Base-by-base conservation (phyloP, 2,797 vertebrate genomes). In the Telmatherina bonti region DNA sequence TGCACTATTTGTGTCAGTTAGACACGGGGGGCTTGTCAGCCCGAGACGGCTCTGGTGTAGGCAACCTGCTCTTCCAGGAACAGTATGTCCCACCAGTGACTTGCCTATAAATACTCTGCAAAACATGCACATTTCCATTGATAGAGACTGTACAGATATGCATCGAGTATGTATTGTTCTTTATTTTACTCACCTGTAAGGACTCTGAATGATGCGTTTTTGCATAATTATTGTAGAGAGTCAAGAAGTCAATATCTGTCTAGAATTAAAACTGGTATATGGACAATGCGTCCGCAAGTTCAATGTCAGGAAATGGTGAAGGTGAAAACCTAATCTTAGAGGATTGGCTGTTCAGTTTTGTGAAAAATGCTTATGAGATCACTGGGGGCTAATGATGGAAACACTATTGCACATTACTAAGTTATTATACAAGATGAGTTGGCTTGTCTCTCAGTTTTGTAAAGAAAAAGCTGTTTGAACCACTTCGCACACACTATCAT, bases 191-290 rank as follows among this genome's bases (percentile, higher is more conserved):
- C 52, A 82, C 76, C 82, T 45, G 51, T 56, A 10, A 68, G 1
- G 56, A 20, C 61, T 51, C 69, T 58, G 52, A 55, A 61, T 55
- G 20, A 67, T 35, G 38, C 18, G 24, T 43, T 54, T 61, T 75
- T 55, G 68, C 45, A 68, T 51, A 41, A 24, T 55, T 47, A 33
- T 78, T 71, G 51, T 49, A 26, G 15, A 15, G 13, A 57, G 64
- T 82, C 54, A 78, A 66, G n/a, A 76, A 56, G 63, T 73, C 43
- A 82, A 53, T 13, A 53, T 27, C 24, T 53, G 51, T 53, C 27
- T 53, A 15, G 18, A 53, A 53, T 3, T 27, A 26, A 15, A 53
- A 29, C 26, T 18, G 16, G 5, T 30, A 16, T 26, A 16, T 8
- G 1, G 49, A 52, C 49, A 13, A 26, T 52, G 24, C 15, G 2